Evolutionary conservation across 2,888 invertebrate species (phyloP).

Genomic region (Steinernema carpocapsae): DNA sequence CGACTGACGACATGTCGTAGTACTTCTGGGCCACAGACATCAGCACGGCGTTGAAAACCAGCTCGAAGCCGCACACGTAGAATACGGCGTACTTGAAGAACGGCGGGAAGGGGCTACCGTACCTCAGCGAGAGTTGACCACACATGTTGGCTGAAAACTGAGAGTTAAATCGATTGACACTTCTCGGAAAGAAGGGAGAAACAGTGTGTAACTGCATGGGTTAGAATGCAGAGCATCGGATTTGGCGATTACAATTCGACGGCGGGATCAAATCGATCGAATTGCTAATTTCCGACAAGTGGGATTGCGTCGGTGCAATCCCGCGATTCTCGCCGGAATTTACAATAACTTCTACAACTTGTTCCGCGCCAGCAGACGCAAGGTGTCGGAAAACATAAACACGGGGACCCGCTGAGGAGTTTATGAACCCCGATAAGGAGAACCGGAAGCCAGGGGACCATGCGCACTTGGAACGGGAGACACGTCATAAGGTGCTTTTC

Average conservation of each 20-base stretch:
- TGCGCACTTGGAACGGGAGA: background rate
- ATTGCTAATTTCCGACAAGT: conserved; percentile 29
- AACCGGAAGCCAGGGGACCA: background rate
- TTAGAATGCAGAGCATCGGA: background rate
- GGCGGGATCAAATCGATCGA: conserved; percentile 23
- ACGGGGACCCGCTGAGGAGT: background rate
- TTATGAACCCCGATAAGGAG: background rate
- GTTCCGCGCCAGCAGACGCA: background rate
- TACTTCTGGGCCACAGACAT: conserved; percentile 57
- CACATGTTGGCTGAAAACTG: background rate
- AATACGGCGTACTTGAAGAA: conserved; percentile 62
- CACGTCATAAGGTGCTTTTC: conserved; percentile 20
- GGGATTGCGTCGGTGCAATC: conserved; percentile 33
- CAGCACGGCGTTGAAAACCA: conserved; percentile 54
- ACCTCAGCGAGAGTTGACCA: background rate
- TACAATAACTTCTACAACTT: conserved; percentile 20
- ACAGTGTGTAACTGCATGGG: background rate
- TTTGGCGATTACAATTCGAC: conserved; percentile 26
- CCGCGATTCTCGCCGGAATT: conserved; percentile 10
- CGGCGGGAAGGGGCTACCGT: conserved; percentile 50
- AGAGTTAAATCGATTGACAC: background rate
- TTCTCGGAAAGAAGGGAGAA: background rate
- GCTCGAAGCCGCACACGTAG: conserved; percentile 60
- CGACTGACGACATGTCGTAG: conserved; percentile 46
- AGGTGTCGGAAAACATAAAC: background rate